Evolutionary conservation across 2,888 invertebrate genomes (phyloP).

Genomic region (Chorisops tibialis): DNA sequence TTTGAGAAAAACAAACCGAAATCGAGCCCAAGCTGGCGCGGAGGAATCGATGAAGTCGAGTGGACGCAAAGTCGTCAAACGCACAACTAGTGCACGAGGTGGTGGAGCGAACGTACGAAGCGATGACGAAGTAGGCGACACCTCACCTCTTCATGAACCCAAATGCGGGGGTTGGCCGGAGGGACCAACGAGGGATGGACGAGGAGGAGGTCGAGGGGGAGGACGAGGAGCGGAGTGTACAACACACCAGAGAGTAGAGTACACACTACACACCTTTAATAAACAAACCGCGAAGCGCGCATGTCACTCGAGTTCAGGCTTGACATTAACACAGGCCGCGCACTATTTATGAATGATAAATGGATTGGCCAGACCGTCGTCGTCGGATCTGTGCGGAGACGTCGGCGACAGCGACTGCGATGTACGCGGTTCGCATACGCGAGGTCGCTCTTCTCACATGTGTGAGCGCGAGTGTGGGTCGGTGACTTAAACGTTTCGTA

Average conservation of each 20-base stretch:
- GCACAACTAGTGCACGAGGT: too few species aligned
- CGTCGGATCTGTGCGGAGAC: neutral
- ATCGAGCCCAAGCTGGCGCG: too few species aligned
- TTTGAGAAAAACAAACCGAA: too few species aligned
- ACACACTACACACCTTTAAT: constrained; percentile 36
- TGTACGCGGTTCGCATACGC: constrained; percentile 17
- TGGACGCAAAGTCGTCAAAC: too few species aligned
- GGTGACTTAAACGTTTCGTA: neutral
- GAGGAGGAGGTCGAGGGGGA: constrained; percentile 43
- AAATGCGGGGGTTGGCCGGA: too few species aligned
- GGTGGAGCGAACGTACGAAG: too few species aligned
- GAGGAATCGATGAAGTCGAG: too few species aligned
- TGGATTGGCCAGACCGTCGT: constrained; percentile 4
- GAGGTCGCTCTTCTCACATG: constrained; percentile 9
- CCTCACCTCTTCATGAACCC: constrained; percentile 19
- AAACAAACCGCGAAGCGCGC: constrained; percentile 39
- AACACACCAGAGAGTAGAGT: constrained; percentile 30
- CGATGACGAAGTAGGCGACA: constrained; percentile 8
- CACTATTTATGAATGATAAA: constrained; percentile 30
- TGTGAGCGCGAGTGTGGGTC: constrained; percentile 9
- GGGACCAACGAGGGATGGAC: constrained; percentile 44
- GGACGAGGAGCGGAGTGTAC: constrained; percentile 27
- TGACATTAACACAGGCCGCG: constrained; percentile 35
- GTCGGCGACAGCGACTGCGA: neutral
- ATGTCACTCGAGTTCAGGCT: constrained; percentile 36